Evolutionary conservation across 2,888 invertebrate species (phyloP).

Genomic region (Koerneria pararmatus): DNA sequence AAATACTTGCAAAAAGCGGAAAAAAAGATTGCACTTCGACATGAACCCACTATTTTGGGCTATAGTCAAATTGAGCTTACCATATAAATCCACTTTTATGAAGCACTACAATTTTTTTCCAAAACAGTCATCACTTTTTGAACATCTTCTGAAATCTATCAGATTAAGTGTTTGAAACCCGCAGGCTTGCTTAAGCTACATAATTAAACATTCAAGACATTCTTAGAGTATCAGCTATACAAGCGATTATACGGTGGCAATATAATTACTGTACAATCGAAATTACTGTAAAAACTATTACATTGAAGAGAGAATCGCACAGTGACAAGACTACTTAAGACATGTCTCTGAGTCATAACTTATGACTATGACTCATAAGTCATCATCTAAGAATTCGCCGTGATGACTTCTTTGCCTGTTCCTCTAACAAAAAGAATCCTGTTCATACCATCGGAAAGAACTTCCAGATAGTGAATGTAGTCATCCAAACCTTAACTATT

Average conservation of each 20-base stretch:
- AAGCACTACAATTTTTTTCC: no score
- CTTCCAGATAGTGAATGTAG: slow-evolving; percentile 55
- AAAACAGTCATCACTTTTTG: no score
- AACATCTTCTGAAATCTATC: no score
- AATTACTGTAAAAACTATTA: not conserved
- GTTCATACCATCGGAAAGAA: slow-evolving; percentile 50
- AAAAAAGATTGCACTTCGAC: no score
- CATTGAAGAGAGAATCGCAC: not conserved
- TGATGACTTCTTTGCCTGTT: slow-evolving; percentile 57
- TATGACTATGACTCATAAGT: not conserved
- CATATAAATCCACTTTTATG: no score
- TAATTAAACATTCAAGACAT: no score
- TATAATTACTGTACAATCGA: not conserved
- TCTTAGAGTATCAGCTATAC: no score
- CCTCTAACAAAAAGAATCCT: slow-evolving; percentile 55
- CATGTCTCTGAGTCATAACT: not conserved
- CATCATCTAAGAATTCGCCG: slow-evolving; percentile 41
- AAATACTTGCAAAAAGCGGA: no score
- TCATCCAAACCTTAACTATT: slow-evolving; percentile 49
- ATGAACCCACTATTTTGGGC: no score
- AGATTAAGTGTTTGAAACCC: no score
- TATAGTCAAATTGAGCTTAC: no score
- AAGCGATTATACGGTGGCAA: not conserved
- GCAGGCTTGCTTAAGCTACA: no score
- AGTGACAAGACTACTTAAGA: not conserved